Base-by-base conservation (phyloP, 2,113 vertebrate species). In the Epinephelus fuscoguttatus region DNA sequence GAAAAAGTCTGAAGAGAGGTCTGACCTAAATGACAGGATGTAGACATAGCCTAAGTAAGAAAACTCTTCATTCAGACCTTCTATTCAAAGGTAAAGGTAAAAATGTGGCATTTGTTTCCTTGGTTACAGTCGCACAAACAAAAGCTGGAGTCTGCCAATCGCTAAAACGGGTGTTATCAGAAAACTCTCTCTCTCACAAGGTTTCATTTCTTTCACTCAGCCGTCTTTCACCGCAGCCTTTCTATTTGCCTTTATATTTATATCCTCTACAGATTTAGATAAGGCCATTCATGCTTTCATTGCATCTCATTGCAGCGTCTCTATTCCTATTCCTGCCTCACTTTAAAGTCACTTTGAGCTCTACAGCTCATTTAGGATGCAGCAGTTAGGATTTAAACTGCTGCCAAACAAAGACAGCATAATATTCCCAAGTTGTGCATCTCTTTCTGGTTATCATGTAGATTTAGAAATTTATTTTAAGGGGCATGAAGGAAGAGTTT, bases 261-360 rank as follows among this genome's bases (percentile, higher is more conserved):
- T 68, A 86, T 89, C 81, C 90, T 88, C 88, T 21, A 70, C 82
- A 84, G 91, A 88, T 82, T 87, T 78, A 50, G 86, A 88, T 77
- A 74, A 90, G 80, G 42, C 84, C 84, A 66, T 86, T 81, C 76
- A 6, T 69, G 79, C 62, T 72, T 82, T 56, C 64, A 50, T 49
- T 69, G 84, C 70, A 27, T 84, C 68, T 84, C 72, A 47, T 52
- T 33, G 59, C 67, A 12, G 57, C 25, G n/a, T 55, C 76, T 84
- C 30, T 59, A 1, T 76, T 82, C 55, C 50, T 47, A 49, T 81
- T 78, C 55, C 74, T 67, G 72, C 75, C 67, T 70, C 76, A 23
- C 66, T 84, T 87, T 80, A 81, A 86, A 88, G 80, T 75, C 80
- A 8, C 76, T 85, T 78, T 84, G 77, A 78, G 81, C 53, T 77